Conservation (phyloP, 2,797 vertebrate genomes). For the Yasuhikotakia modesta region DNA sequence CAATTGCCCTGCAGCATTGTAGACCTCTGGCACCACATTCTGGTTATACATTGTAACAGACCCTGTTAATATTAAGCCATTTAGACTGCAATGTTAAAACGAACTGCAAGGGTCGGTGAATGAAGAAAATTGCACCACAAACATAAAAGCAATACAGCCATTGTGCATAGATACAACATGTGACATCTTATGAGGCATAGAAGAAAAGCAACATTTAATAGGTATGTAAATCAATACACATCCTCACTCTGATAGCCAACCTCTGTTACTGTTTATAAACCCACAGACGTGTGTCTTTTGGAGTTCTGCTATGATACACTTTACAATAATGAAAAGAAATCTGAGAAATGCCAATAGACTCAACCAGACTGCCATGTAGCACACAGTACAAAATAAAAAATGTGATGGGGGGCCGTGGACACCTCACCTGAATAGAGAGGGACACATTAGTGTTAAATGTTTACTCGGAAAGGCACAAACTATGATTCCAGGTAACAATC, state of each 20-base stretch:
- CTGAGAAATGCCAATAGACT: conserved; percentile 47
- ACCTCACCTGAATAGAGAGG: conserved; percentile 38
- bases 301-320: conserved; percentile 48
- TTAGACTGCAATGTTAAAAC: neutral
- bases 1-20: neutral
- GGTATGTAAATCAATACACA: conserved; percentile 55
- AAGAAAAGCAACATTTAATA: conserved; percentile 59
- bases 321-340: conserved; percentile 49
- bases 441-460: conserved; percentile 55
- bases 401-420: too few species aligned
- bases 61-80: too few species aligned
- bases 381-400: conserved; percentile 39
- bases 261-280: conserved; percentile 51
- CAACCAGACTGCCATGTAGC: conserved; percentile 31
- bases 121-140: neutral
- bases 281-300: conserved; percentile 29
- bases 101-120: neutral
- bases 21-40: neutral
- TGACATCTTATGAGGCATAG: conserved; percentile 33
- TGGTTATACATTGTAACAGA: neutral
- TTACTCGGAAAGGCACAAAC: conserved; percentile 64
- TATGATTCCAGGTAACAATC: conserved; percentile 58
- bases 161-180: conserved; percentile 15
- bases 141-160: neutral
- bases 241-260: conserved; percentile 50